Evolutionary conservation across 2,888 invertebrate species (phyloP).

Genomic region (Fragum sueziense): DNA sequence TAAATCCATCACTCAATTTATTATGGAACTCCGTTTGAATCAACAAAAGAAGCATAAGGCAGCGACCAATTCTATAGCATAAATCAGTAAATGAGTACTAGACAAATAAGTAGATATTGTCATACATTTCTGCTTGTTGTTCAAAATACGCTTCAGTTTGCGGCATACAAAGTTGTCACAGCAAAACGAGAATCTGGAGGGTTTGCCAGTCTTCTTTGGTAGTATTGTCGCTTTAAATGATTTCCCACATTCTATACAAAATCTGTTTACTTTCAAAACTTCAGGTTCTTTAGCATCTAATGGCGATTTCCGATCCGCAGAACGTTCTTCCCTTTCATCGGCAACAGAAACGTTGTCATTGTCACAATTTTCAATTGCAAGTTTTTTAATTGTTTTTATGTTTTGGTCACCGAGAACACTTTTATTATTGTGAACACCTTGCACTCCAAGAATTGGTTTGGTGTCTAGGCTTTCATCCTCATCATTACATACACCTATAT

Average conservation of each 20-base stretch:
- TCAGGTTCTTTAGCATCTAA: not conserved
- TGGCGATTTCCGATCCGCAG: too few species aligned
- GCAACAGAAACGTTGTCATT: too few species aligned
- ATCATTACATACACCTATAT: too few species aligned
- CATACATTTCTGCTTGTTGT: conserved; percentile 4
- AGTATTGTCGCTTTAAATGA: not conserved
- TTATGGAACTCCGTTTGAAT: too few species aligned
- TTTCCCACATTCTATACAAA: not conserved
- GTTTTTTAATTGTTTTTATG: too few species aligned
- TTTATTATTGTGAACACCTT: too few species aligned
- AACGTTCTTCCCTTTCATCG: too few species aligned
- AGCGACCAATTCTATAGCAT: not conserved
- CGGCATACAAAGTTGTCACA: not conserved
- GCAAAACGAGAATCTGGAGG: not conserved
- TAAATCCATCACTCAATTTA: too few species aligned
- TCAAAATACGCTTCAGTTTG: not conserved
- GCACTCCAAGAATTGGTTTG: too few species aligned
- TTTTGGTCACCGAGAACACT: too few species aligned
- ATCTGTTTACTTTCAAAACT: not conserved
- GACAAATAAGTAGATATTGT: conserved; percentile 3
- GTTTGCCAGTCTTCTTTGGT: not conserved
- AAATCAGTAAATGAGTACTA: not conserved
- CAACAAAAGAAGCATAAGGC: conserved; percentile 1
- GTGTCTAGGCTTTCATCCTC: too few species aligned
- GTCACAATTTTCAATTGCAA: too few species aligned